Evolutionary conservation across 2,888 invertebrate species (phyloP), one percentile per base, ranked within the genome.

Genomic region (Sesia apiformis): DNA sequence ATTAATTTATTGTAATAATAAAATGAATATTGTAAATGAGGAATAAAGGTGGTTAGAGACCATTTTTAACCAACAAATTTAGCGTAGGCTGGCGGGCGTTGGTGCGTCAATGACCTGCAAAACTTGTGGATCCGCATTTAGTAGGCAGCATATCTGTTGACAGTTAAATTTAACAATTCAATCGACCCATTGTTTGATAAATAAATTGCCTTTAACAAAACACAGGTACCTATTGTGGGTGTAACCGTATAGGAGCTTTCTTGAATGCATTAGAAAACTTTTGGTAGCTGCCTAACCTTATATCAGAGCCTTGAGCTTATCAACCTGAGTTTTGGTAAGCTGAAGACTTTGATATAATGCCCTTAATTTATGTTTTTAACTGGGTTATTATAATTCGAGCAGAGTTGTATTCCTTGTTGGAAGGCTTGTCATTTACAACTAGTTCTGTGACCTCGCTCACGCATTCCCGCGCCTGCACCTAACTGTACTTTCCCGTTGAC

Each of bases 381-480:
- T 61, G 57, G 59, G 59, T 60, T 60, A 23, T 23, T 23, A 72
- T 75, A 75, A 79, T 78, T 75, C 70, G 69, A 78, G 74, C 74
- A 77, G 70, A 78, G 75, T 76, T 70, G 70, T 75, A 74, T 79
- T 81, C 77, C 77, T 84, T 79, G 74, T 80, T 76, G 77, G 78
- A 81, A 84, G 81, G 78, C 81, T 81, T 85, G 88, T 88, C 85
- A 87, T 84, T 84, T 82, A 87, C 87, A 84, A 89, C 87, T 88
- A 89, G 89, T 87, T 89, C 86, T 81, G 88, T 89, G 89, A 89
- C 89, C 89, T 89, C 89, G 89, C 89, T 86, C 84, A 89, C 88
- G 85, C 89, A 88, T 89, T 87, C 89, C 87, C 86, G 84, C 85
- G 89, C 85, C 77, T 88, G 89, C 86, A 86, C 78, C 87, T 89